A percentile compares a stretch with the other conserved stretches of the same genome.
phyloP scores from a whole-genome alignment of 2,113 vertebrate genomes.

The Heterotilapia buettikoferi region DNA sequence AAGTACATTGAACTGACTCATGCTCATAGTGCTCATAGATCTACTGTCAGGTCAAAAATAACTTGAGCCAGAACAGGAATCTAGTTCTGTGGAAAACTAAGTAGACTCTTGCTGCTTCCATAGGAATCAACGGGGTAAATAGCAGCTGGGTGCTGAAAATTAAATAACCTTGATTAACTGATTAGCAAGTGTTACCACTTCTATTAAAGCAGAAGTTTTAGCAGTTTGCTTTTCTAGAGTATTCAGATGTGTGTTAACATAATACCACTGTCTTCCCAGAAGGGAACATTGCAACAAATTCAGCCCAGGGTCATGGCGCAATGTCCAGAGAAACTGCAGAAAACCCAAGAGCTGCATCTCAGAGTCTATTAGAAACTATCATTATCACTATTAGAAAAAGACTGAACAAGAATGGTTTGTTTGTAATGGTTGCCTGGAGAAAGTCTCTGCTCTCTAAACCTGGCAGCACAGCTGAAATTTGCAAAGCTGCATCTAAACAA shows the following conservation, averaged over 20 bases:
- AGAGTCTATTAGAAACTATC: background rate
- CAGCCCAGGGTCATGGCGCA: background rate
- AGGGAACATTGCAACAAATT: background rate
- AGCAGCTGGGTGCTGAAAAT: background rate
- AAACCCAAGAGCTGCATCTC: background rate
- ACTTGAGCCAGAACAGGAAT: background rate
- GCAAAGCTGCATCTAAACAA: background rate
- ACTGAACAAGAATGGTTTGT: background rate
- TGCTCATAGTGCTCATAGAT: background rate
- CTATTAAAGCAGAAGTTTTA: background rate
- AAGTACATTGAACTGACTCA: background rate
- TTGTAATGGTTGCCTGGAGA: background rate
- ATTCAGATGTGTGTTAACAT: background rate
- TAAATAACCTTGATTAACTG: background rate
- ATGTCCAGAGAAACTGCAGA: background rate
- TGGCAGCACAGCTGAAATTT: background rate
- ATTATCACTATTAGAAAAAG: background rate
- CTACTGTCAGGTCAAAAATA: background rate
- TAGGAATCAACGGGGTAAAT: background rate
- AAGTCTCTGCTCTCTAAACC: background rate
- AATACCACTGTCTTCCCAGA: background rate
- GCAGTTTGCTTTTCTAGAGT: background rate
- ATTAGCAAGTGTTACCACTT: background rate
- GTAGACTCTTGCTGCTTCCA: background rate
- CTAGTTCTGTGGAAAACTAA: background rate